These are phyloP conservation scores for Akabosia matsudoensis DNA, from an alignment of 1,140 invertebrate genomes.

Conservation along the genomic window DNA sequence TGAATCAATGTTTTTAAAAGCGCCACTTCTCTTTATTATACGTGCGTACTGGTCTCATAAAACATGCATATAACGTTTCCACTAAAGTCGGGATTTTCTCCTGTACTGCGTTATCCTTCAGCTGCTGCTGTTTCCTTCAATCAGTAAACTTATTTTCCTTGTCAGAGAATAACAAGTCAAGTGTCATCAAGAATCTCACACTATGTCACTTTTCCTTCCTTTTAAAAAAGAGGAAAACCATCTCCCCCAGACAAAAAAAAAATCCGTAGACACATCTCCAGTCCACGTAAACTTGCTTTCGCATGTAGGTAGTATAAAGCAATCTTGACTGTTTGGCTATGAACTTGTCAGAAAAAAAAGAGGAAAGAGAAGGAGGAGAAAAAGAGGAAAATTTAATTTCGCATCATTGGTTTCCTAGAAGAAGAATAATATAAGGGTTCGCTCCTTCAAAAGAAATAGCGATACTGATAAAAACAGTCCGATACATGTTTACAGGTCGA, in stretches of 20 bases:
- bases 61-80: no score
- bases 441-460: background rate
- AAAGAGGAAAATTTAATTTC: constrained; percentile 17
- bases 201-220: background rate
- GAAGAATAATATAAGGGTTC: background rate
- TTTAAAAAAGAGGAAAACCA: background rate
- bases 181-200: constrained; percentile 1
- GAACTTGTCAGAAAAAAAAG: background rate
- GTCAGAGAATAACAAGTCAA: background rate
- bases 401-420: constrained; percentile 5
- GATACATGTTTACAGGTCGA: no score
- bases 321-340: background rate
- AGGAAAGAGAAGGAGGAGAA: background rate
- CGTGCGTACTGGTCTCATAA: no score
- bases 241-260: no score
- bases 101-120: no score
- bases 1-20: background rate
- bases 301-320: background rate
- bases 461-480: no score
- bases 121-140: background rate
- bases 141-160: constrained; percentile 9
- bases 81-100: no score
- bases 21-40: background rate
- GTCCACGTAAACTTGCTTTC: background rate
- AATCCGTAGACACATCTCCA: no score